Percentiles rank a stretch among this genome's conserved stretches.
Conservation (phyloP, 2,113 vertebrate species). For the Zingel zingel region DNA sequence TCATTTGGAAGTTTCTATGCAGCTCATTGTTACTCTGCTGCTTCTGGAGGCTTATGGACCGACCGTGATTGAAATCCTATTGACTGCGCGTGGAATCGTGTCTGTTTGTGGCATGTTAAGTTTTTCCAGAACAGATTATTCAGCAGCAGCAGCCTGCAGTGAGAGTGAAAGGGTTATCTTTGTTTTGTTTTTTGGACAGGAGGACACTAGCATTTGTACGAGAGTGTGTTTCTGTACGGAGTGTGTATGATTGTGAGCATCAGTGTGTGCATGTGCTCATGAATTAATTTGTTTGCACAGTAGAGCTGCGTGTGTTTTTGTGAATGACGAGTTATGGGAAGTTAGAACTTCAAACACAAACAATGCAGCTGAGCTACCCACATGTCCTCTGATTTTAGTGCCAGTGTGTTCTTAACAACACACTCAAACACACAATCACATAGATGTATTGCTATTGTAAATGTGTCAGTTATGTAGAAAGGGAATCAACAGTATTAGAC, state of each 20-base stretch:
- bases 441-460: conserved; percentile 9
- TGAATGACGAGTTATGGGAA: conserved; percentile 34
- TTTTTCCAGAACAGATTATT: conserved; percentile 70
- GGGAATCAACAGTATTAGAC: neutral
- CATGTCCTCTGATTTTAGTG: conserved; percentile 6
- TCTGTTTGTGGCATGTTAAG: conserved; percentile 41
- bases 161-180: conserved; percentile 17
- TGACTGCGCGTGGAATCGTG: conserved; percentile 46
- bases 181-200: neutral
- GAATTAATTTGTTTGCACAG: conserved; percentile 1
- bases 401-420: neutral
- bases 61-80: conserved; percentile 64
- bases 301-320: conserved; percentile 9
- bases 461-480: conserved; percentile 3
- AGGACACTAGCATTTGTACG: neutral
- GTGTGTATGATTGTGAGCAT: neutral
- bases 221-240: neutral
- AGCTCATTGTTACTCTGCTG: conserved; percentile 67
- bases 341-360: conserved; percentile 1
- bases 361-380: neutral
- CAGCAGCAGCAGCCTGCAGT: conserved; percentile 30
- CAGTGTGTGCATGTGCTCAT: conserved; percentile 12
- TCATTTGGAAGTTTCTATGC: conserved; percentile 67
- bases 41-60: conserved; percentile 73
- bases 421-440: conserved; percentile 12